phyloP scores from a whole-genome alignment of 2,113 vertebrate genomes.

The Anseranas semipalmata region DNA sequence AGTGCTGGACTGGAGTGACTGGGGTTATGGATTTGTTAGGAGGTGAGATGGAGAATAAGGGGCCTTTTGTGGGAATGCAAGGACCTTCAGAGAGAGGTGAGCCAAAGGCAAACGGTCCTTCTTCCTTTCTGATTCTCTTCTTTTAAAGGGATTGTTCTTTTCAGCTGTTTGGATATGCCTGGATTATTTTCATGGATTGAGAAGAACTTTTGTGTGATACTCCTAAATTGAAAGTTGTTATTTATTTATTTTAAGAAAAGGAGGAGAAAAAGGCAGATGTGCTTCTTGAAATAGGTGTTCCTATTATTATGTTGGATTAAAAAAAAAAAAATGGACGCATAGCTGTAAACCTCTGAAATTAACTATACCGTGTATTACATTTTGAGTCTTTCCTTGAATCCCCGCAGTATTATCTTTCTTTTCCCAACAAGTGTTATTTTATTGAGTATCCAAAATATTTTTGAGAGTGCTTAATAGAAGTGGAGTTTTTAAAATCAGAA shows the following conservation, averaged over 20 bases:
- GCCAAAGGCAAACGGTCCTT: neutral
- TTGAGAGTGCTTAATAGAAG: neutral
- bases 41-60: neutral
- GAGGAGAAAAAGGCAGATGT: neutral
- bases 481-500: neutral
- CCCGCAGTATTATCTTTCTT: neutral
- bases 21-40: neutral
- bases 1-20: neutral
- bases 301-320: neutral
- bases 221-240: neutral
- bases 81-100: neutral
- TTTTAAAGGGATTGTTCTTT: neutral
- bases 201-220: neutral
- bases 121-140: neutral
- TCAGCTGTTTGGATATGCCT: neutral
- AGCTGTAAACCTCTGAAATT: neutral
- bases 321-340: neutral
- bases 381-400: neutral
- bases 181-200: neutral
- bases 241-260: neutral
- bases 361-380: neutral
- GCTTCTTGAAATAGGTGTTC: neutral
- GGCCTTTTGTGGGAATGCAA: neutral
- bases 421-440: neutral
- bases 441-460: neutral